Evolutionary conservation across 2,797 vertebrate species (phyloP).

Genomic region (Allobates femoralis): DNA sequence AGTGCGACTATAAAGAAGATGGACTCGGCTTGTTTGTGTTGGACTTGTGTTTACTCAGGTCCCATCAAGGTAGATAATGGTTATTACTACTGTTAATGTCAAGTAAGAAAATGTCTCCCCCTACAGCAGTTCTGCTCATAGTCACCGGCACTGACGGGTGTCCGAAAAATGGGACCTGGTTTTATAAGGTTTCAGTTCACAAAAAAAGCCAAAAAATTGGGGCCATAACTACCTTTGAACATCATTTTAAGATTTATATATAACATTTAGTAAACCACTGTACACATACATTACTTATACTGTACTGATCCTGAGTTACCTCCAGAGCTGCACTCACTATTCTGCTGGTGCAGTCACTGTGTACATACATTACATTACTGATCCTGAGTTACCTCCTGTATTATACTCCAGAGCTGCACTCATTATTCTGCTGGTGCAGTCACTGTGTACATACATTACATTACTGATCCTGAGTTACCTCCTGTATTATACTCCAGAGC

Average conservation of each 20-base stretch:
- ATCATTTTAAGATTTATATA: neutral
- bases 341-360: too few species aligned
- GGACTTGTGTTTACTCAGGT: neutral
- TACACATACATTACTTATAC: neutral
- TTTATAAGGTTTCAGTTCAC: neutral
- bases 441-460: too few species aligned
- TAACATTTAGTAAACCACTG: too few species aligned
- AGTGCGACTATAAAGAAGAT: neutral
- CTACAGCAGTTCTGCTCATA: neutral
- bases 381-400: too few species aligned
- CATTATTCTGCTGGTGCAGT: too few species aligned
- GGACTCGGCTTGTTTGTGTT: neutral
- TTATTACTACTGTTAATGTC: neutral
- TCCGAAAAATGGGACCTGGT: too few species aligned
- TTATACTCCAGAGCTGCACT: too few species aligned
- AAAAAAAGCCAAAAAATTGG: neutral
- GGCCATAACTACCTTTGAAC: neutral
- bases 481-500: too few species aligned
- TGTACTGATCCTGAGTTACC: too few species aligned
- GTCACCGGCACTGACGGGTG: neutral
- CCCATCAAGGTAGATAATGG: constrained; percentile 9
- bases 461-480: too few species aligned
- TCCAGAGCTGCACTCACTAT: too few species aligned
- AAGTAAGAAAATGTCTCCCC: neutral
- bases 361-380: too few species aligned